Percentiles rank a stretch among this genome's conserved stretches.
Evolutionary conservation across 2,797 vertebrate species (phyloP).

Genomic region (Crenuchus spilurus): DNA sequence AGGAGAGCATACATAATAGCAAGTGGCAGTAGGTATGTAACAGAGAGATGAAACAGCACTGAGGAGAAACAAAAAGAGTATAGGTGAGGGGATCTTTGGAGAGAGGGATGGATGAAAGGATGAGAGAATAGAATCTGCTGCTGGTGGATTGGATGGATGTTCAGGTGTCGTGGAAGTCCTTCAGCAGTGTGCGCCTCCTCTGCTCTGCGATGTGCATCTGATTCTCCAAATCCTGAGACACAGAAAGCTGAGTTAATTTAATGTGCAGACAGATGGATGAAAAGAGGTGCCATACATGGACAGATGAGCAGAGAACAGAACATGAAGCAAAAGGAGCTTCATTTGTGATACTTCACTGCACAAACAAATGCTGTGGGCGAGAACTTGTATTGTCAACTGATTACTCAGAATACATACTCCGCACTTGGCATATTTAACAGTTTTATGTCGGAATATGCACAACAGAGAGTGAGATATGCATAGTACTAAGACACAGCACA

Average conservation of each 20-base stretch:
- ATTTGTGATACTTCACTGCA: neutral
- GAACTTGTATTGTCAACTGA: neutral
- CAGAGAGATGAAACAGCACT: slow-evolving; percentile 40
- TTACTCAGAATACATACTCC: neutral
- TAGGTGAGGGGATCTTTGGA: slow-evolving; percentile 57
- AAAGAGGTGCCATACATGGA: neutral
- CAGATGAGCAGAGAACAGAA: neutral
- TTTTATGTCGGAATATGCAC: neutral
- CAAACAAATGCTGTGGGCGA: slow-evolving; percentile 4
- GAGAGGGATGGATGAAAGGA: slow-evolving; percentile 49
- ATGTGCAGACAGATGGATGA: neutral
- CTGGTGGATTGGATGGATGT: slow-evolving; percentile 50
- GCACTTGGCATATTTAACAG: neutral
- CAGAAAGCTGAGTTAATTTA: neutral
- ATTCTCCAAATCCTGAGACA: slow-evolving; percentile 93
- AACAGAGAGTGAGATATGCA: neutral
- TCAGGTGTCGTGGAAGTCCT: slow-evolving; percentile 99
- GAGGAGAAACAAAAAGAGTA: slow-evolving; percentile 31
- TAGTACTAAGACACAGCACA: too few relatives aligned
- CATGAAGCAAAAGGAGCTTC: neutral
- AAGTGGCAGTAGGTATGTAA: slow-evolving; percentile 8
- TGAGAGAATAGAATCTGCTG: slow-evolving; percentile 60
- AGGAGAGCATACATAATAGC: neutral
- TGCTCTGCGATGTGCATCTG: slow-evolving; percentile 99
- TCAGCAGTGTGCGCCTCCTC: slow-evolving; percentile 95